A percentile compares a stretch with the other conserved stretches of the same genome.
phyloP scores from a whole-genome alignment of 2,888 invertebrate species.

The Hydraecia micacea region DNA sequence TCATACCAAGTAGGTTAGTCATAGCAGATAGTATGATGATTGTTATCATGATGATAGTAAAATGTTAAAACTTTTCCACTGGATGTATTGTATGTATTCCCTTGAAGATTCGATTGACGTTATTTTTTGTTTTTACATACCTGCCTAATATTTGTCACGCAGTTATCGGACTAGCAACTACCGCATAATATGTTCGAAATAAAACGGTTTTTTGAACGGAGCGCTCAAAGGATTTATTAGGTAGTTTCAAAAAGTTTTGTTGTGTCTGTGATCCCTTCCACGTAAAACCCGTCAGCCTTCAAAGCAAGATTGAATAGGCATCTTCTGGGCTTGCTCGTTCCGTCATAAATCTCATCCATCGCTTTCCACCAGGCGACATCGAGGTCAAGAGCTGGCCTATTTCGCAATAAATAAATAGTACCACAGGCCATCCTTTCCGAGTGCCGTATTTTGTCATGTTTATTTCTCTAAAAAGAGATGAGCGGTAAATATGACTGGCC shows the following conservation, averaged over 20 bases:
- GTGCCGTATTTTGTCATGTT: no score
- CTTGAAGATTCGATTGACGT: background rate
- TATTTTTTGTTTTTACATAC: constrained; percentile 4
- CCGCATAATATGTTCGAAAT: background rate
- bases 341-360: no score
- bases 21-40: background rate
- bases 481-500: background rate
- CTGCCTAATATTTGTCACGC: background rate
- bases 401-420: no score
- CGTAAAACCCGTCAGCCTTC: no score
- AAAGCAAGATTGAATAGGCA: no score
- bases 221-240: background rate
- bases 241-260: background rate
- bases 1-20: background rate
- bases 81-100: background rate
- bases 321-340: no score
- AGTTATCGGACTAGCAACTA: background rate
- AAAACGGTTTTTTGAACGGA: background rate
- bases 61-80: constrained; percentile 16
- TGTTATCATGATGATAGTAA: constrained; percentile 4
- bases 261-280: background rate
- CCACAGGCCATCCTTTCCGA: no score
- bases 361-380: no score
- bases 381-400: no score
- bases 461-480: background rate